Percentiles rank a stretch among this genome's conserved stretches.
Conservation (phyloP, 2,113 vertebrate genomes). For the Ammodytes marinus region DNA sequence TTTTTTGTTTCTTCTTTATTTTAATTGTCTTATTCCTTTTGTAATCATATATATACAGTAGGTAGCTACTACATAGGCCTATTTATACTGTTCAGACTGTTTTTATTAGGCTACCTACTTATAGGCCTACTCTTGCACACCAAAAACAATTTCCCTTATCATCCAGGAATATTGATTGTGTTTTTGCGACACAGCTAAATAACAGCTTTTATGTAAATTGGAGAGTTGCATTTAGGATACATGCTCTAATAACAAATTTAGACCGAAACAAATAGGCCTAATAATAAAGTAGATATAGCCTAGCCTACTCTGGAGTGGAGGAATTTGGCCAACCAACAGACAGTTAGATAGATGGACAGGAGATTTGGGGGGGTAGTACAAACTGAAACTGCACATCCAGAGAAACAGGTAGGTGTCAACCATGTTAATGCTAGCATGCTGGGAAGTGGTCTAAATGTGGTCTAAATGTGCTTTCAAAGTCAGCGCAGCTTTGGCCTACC, state of each 20-base stretch:
- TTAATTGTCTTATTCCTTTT: not conserved
- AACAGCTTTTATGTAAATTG: not conserved
- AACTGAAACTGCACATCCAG: no score
- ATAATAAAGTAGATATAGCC: no score
- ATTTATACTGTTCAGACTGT: not conserved
- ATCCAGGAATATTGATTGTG: not conserved
- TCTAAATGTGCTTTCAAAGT: no score
- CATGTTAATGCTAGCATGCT: no score
- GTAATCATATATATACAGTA: not conserved
- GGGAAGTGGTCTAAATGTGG: no score
- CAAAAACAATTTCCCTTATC: not conserved
- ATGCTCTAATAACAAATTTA: not conserved
- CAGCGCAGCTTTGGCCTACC: no score
- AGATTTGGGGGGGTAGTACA: no score
- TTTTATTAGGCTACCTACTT: not conserved
- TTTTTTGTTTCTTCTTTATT: slow-evolving; percentile 11
- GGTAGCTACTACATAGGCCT: not conserved
- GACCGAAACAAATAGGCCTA: no score
- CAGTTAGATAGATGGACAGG: no score
- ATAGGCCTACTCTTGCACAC: not conserved
- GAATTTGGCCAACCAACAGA: no score
- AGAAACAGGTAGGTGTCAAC: no score
- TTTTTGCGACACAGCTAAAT: not conserved
- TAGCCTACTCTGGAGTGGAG: no score
- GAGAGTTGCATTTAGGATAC: not conserved